Base-by-base conservation (phyloP, 2,113 vertebrate genomes). In the Copsychus sechellarum region DNA sequence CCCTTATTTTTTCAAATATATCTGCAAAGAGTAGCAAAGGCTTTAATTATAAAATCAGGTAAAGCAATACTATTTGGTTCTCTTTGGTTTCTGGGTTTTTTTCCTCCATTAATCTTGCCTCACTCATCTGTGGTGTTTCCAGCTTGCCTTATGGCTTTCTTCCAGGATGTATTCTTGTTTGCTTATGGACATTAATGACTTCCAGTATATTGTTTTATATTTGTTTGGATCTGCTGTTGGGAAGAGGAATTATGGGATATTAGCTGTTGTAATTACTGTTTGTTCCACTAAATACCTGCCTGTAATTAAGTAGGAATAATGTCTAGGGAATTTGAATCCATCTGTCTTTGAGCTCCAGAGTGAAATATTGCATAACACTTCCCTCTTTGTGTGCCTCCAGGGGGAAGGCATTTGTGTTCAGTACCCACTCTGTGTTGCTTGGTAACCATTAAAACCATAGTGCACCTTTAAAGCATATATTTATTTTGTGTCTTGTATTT, bases 361-460 rank as follows among this genome's bases (percentile, higher is more conserved):
- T 21, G 26, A 31, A 80, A 48, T 86, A 88, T 19, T 43, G 5
- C 23, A 2, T 34, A 56, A 54, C 29, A 9, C 40, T 95, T 62
- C 51, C 45, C 12, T 53, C n/a, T 78, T 7, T 38, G 21, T n/a
- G 11, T 67, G 25, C 51, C 76, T 93, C 76, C 25, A 38, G 67
- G 64, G 88, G 48, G 62, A 88, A 86, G 36, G 48, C 26, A 22
- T 42, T 74, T 43, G 16, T 82, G 43, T 79, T 88, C 57, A 34
- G 38, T 54, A 40, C 48, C 64, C 64, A 31, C 70, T 88, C 21
- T 14, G 53, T 67, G 94, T 96, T 97, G 95, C 95, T 86, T 92
- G 93, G 95, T 93, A 96, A 95, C 97, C 83, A 84, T 74, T 95
- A 78, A 96, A 96, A 89, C 31, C 84, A 66, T 29, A 60, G 88